These are phyloP conservation scores for Cyclophora punctaria DNA, from an alignment of 2,888 invertebrate genomes.

Conservation along the genomic window DNA sequence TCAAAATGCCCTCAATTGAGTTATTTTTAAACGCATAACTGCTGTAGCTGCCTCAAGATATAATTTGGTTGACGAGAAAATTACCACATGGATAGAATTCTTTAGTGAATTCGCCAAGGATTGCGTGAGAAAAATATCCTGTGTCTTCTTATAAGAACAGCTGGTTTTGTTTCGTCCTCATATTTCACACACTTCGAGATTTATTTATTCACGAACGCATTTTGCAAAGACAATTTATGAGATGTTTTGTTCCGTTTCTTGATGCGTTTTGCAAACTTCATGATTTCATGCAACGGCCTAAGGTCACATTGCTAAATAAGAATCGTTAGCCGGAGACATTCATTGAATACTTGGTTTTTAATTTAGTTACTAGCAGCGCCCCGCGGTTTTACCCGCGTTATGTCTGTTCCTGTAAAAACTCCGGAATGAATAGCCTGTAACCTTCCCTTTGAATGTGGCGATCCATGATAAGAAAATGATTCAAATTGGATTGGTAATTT, in stretches of 20 bases:
- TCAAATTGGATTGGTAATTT: too few species aligned
- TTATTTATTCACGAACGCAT: constrained; percentile 9
- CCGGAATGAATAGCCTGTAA: too few species aligned
- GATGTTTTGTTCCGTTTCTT: constrained; percentile 2
- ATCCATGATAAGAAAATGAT: too few species aligned
- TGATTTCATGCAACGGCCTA: background rate
- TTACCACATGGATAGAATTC: constrained; percentile 40
- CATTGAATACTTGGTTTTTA: background rate
- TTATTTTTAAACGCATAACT: background rate
- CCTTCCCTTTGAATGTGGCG: too few species aligned
- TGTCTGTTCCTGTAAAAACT: too few species aligned
- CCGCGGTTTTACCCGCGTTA: too few species aligned
- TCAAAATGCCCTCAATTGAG: background rate
- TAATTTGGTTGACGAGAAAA: constrained; percentile 28
- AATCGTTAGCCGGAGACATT: constrained; percentile 4
- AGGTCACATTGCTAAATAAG: background rate
- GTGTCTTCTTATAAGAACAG: constrained; percentile 27
- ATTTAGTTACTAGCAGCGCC: too few species aligned
- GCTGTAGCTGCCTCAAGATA: too few species aligned
- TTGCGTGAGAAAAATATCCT: constrained; percentile 56
- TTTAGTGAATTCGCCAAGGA: constrained; percentile 34
- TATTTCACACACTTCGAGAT: constrained; percentile 35
- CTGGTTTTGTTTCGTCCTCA: constrained; percentile 43
- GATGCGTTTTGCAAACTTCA: constrained; percentile 16
- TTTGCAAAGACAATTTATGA: constrained; percentile 5